phyloP scores from a whole-genome alignment of 2,797 vertebrate genomes.

The Erethizon dorsatum region DNA sequence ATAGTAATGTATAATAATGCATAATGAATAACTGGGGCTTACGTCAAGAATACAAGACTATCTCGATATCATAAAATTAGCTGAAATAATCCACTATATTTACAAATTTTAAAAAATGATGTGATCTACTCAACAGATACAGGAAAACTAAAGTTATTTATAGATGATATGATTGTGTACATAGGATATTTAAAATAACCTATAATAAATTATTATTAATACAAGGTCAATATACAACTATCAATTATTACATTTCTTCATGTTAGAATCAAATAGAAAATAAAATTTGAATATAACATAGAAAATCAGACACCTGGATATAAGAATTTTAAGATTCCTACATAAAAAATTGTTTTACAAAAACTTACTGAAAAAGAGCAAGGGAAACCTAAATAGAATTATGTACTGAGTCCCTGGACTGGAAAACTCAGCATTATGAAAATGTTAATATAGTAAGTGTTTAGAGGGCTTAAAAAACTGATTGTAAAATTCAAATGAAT shows the following conservation, averaged over 20 bases:
- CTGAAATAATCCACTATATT: background rate
- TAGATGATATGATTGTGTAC: background rate
- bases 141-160: slow-evolving; percentile 15
- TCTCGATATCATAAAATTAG: background rate
- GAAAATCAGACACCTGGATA: background rate
- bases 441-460: background rate
- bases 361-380: background rate
- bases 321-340: background rate
- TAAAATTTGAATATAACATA: background rate
- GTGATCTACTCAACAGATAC: background rate
- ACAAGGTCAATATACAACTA: background rate
- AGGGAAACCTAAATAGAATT: background rate
- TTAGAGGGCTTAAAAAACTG: background rate
- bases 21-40: background rate
- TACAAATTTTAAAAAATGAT: background rate
- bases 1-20: background rate
- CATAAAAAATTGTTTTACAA: background rate
- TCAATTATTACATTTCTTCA: background rate
- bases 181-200: background rate
- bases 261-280: background rate
- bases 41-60: background rate
- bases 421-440: background rate
- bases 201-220: background rate
- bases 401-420: background rate
- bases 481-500: background rate